These are phyloP conservation scores for Tragelaphus strepsiceros DNA, from an alignment of 2,113 vertebrate species.

Conservation along the genomic window DNA sequence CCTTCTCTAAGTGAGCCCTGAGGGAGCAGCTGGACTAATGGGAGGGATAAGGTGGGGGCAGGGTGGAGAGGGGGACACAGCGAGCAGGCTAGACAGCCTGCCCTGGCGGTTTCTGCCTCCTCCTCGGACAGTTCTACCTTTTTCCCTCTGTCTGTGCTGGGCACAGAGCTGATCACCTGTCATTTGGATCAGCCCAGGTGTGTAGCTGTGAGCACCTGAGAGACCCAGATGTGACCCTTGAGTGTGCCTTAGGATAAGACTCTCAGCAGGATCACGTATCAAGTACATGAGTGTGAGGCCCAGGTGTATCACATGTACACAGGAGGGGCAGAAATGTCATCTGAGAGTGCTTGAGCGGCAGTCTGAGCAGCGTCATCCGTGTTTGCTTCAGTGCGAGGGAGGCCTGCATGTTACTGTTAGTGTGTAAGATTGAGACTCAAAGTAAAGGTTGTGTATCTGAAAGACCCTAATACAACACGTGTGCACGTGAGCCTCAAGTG, in stretches of 20 bases:
- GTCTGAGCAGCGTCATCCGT: not conserved
- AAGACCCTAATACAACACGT: not conserved
- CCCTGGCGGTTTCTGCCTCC: not conserved
- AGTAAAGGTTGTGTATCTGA: not conserved
- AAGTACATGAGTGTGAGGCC: not conserved
- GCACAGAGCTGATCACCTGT: not conserved
- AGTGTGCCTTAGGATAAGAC: not conserved
- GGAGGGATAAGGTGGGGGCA: too few species aligned
- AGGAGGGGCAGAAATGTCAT: not conserved
- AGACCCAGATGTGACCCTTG: not conserved
- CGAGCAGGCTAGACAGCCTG: not conserved
- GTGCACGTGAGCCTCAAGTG: not conserved
- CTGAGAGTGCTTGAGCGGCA: not conserved
- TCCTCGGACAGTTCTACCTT: not conserved
- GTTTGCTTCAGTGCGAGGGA: not conserved
- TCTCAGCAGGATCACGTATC: not conserved
- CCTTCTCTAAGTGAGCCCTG: not conserved
- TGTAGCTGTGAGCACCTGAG: not conserved
- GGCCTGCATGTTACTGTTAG: not conserved
- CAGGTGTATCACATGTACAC: not conserved
- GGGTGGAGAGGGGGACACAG: too few species aligned
- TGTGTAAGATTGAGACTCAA: not conserved
- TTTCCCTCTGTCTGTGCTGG: not conserved
- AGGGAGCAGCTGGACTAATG: not conserved
- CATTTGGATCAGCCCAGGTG: not conserved